Evolutionary conservation across 2,888 invertebrate genomes (phyloP).

Genomic region (Tuberolachnus salignus): DNA sequence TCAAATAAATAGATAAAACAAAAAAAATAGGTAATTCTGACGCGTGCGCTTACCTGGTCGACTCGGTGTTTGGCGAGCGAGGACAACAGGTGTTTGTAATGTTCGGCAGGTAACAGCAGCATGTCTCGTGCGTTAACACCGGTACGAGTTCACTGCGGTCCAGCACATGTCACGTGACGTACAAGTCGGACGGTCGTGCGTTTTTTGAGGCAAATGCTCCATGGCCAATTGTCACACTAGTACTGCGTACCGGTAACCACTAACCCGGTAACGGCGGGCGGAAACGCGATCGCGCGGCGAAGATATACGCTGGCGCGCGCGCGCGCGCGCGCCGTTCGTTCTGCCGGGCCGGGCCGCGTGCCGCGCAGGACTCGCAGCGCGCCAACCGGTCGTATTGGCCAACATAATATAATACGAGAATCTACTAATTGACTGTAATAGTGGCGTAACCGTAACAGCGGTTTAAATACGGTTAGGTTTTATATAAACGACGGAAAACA

Average conservation of each 20-base stretch:
- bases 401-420: not conserved
- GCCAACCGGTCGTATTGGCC: slow-evolving; percentile 41
- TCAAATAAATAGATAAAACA: too few species aligned
- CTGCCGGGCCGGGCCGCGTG: not conserved
- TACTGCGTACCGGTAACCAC: slow-evolving; percentile 14
- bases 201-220: slow-evolving; percentile 41
- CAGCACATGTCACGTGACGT: slow-evolving; percentile 39
- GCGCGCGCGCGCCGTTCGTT: slow-evolving; percentile 20
- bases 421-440: too few species aligned
- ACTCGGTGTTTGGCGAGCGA: slow-evolving; percentile 8
- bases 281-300: slow-evolving; percentile 20
- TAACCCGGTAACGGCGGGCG: slow-evolving; percentile 6
- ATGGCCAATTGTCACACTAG: slow-evolving; percentile 48
- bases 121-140: slow-evolving; percentile 1
- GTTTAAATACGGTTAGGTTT: too few species aligned
- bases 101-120: slow-evolving; percentile 16
- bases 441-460: too few species aligned
- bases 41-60: not conserved
- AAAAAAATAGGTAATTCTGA: too few species aligned
- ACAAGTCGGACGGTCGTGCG: slow-evolving; percentile 26
- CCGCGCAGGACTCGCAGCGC: slow-evolving; percentile 32
- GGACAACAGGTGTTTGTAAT: slow-evolving; percentile 14
- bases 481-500: too few species aligned
- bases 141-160: not conserved
- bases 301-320: not conserved